Base-by-base conservation (phyloP, 2,113 vertebrate species). In the Mixornis gularis region DNA sequence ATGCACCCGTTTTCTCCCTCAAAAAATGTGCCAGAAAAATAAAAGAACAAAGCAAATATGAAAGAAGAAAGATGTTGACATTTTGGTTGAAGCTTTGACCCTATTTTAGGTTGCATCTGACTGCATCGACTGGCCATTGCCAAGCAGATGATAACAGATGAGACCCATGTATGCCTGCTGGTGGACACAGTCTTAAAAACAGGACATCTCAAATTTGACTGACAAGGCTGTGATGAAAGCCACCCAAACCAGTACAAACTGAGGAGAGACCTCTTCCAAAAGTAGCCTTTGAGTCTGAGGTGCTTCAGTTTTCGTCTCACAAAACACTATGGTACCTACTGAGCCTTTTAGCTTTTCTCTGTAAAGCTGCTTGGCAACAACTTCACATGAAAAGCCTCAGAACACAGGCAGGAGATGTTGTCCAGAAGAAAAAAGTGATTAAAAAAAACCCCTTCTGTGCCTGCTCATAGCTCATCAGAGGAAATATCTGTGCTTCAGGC, bases 401-500 rank as follows among this genome's bases (percentile, higher is more conserved):
- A 91, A 90, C 43, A 73, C 53, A 82, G 85, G 27, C 24, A 58
- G 53, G 82, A 89, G 59, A 26, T 73, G 71, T 11, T 78, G 83
- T 62, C 74, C 91, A 83, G 73, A 79, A 95, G 36, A 52, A 87
- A 85, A 76, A 76, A 34, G 20, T 18, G 17, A 43, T 13, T 58
- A 16, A 13, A 76, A 78, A 77, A 71, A 56, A 21, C 0, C 7
- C 9, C 26, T 79, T 41, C 51, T 46, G n/a, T 53, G 29, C n/a
- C 73, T 1, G 7, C 46, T 95, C 13, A 51, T 46, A 91, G 58
- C 62, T 93, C 49, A 52, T 70, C 62, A 90, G 63, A 93, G 77
- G 48, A 90, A 87, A 79, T 92, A 73, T 36, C 48, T 77, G 30
- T 70, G 63, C 71, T 94, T 81, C 71, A 80, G 79, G 60, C 63